Base-by-base conservation (phyloP, 2,888 invertebrate genomes). In the Bombylius discolor region DNA sequence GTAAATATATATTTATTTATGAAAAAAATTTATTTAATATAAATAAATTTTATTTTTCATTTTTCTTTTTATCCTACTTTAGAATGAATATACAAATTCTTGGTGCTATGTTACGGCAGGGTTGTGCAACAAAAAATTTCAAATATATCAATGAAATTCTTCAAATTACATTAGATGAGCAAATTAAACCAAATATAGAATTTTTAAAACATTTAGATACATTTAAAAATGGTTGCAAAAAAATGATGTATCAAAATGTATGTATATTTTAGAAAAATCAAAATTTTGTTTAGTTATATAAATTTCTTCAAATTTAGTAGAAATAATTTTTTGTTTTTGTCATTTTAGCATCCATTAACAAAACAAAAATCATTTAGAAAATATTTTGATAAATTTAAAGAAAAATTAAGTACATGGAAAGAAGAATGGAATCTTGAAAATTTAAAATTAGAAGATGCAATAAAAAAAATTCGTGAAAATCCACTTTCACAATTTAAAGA, bases 81-180 rank as follows among this genome's bases (percentile, higher is more conserved):
- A 83, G 88, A 64, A 73, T 85, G 47, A 93, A 91, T 68, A 76
- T 80, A 53, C 80, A 83, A 71, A 87, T 94, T 60, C 71, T 90
- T 51, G 87, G 87, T 13, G 81, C 86, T 33, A 79, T 95, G 72
- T 63, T 92, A 39, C 76, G 75, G 13, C 80, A 83, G 64, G 90
- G 85, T 4, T 80, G 82, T 62, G 68, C 69, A 5, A 71, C 76
- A 32, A 74, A 68, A 56, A 76, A 85, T 56, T 87, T 89, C 69
- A 68, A 71, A 1, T 90, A 87, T 69, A 76, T 90, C 32, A 68
- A 81, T 14, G 79, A 81, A 66, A 74, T 93, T 33, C 78, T 93
- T 79, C 78, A 86, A 62, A 72, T 80, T 47, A 79, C 83, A 59
- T 75, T 79, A 60, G 70, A 77, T 50, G 79, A 85, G 65, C 75